These are phyloP conservation scores for Athene noctua DNA, from an alignment of 2,113 vertebrate genomes.

Conservation along the genomic window DNA sequence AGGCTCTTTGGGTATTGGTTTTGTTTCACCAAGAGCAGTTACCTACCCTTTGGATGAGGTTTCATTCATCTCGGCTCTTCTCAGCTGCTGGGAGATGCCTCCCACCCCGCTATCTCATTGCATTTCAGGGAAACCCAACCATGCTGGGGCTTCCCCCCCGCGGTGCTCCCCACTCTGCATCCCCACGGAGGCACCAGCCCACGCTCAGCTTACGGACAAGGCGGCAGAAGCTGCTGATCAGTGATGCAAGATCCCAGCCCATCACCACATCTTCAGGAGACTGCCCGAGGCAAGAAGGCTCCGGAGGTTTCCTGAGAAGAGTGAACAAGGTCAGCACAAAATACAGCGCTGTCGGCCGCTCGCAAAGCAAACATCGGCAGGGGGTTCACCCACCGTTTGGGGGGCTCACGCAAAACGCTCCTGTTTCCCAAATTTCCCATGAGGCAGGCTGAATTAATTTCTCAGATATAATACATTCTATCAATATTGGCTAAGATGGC, in stretches of 20 bases:
- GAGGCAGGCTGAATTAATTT: neutral
- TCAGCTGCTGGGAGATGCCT: neutral
- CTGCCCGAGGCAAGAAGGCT: neutral
- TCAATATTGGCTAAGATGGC: neutral
- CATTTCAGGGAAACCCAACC: neutral
- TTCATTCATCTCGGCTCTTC: neutral
- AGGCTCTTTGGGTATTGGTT: neutral
- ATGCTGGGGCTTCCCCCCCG: neutral
- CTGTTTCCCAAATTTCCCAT: neutral
- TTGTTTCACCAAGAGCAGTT: neutral
- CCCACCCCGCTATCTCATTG: neutral
- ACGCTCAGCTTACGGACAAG: accelerated
- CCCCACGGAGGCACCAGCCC: neutral
- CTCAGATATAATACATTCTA: neutral
- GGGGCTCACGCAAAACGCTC: neutral
- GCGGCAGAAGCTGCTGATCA: neutral
- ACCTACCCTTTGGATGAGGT: neutral
- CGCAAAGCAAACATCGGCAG: accelerated
- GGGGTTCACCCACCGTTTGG: accelerated
- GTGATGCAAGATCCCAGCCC: neutral
- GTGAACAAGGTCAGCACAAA: neutral
- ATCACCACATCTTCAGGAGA: neutral
- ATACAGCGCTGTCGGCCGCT: accelerated
- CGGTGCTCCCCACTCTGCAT: accelerated
- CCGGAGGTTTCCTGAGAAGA: neutral